Percentiles rank a stretch among this genome's conserved stretches.
Conservation (phyloP, 2,888 invertebrate species). For the Scaeva pyrastri region DNA sequence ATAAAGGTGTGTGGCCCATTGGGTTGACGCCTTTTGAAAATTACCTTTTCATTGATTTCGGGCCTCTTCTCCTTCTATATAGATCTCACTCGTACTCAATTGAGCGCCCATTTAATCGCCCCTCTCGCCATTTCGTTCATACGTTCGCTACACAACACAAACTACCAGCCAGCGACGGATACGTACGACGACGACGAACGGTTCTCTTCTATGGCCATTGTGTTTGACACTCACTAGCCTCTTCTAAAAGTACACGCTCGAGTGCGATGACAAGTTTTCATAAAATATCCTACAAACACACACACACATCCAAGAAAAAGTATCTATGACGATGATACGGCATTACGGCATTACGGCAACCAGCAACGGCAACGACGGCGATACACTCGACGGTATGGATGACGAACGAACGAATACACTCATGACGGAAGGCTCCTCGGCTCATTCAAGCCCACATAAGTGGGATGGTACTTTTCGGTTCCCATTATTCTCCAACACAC, state of each 20-base stretch:
- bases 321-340: slow-evolving; percentile 53
- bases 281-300: slow-evolving; percentile 45
- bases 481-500: slow-evolving; percentile 59
- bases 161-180: background rate
- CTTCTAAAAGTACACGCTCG: slow-evolving; percentile 76
- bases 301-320: slow-evolving; percentile 39
- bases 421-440: slow-evolving; percentile 53
- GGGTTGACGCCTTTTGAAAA: slow-evolving; percentile 78
- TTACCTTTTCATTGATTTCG: slow-evolving; percentile 77
- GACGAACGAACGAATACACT: slow-evolving; percentile 62
- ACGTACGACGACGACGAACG: slow-evolving; percentile 16
- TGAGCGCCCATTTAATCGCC: slow-evolving; percentile 49
- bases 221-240: slow-evolving; percentile 76
- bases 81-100: slow-evolving; percentile 52
- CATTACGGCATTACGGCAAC: too few species aligned
- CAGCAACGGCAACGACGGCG: background rate
- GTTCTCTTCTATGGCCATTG: slow-evolving; percentile 75
- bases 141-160: slow-evolving; percentile 40
- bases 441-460: slow-evolving; percentile 75
- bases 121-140: slow-evolving; percentile 71
- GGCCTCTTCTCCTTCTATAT: slow-evolving; percentile 57
- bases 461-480: slow-evolving; percentile 76
- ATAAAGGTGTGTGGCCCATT: slow-evolving; percentile 77
- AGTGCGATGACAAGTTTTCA: slow-evolving; percentile 76
- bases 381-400: slow-evolving; percentile 48